Conservation (phyloP, 1,140 invertebrate genomes). For the Brachionus sp. region DNA sequence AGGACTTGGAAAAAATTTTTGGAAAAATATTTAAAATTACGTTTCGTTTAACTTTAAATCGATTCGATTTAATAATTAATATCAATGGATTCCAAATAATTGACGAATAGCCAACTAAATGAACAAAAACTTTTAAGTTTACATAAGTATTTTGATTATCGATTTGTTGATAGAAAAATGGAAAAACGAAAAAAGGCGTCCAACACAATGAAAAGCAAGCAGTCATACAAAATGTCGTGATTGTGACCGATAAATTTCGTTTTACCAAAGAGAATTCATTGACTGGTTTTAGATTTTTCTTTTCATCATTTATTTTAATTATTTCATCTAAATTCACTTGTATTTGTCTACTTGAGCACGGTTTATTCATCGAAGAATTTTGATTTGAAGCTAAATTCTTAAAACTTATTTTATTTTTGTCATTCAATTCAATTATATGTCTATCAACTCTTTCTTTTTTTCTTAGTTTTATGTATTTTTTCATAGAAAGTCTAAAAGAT, state of each 20-base stretch:
- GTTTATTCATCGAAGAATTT: not conserved
- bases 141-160: not conserved
- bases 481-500: not conserved
- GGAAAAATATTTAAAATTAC: too few relatives aligned
- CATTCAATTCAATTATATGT: not conserved
- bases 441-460: not conserved
- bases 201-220: slow-evolving; percentile 27
- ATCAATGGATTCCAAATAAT: slow-evolving; percentile 35
- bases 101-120: slow-evolving; percentile 38
- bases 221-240: slow-evolving; percentile 34
- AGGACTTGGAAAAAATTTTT: too few relatives aligned
- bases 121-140: slow-evolving; percentile 22
- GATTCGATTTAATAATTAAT: slow-evolving; percentile 26
- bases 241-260: slow-evolving; percentile 31
- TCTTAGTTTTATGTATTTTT: not conserved
- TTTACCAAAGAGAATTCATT: slow-evolving; percentile 38
- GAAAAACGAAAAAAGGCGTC: slow-evolving; percentile 36
- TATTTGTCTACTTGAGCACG: not conserved
- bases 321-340: not conserved
- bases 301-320: not conserved
- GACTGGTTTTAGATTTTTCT: not conserved
- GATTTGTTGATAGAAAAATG: not conserved
- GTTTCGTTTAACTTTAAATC: slow-evolving; percentile 11
- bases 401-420: not conserved
- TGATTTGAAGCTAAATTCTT: not conserved